Percentiles rank a stretch among this genome's conserved stretches.
Conservation (phyloP, 2,113 vertebrate genomes). For the Marmota monax region DNA sequence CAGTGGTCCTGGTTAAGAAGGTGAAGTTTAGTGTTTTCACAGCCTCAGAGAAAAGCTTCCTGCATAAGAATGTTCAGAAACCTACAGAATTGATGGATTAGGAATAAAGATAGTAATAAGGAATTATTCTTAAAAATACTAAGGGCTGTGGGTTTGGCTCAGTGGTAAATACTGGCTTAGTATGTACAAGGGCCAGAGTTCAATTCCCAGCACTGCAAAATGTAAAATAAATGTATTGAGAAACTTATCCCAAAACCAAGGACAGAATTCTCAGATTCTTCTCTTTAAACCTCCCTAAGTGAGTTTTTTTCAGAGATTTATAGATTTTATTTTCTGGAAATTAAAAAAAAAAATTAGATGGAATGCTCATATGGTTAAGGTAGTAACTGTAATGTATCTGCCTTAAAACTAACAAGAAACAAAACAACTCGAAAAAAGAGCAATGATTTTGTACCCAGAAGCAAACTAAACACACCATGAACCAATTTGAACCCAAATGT, state of each 20-base stretch:
- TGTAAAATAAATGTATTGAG: not conserved
- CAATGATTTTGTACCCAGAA: conserved; percentile 40
- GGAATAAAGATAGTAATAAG: conserved; percentile 34
- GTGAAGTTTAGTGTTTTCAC: not conserved
- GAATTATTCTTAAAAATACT: not conserved
- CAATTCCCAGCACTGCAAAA: too few species aligned
- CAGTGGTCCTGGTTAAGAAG: not conserved
- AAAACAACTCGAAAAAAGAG: conserved; percentile 52
- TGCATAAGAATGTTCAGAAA: not conserved
- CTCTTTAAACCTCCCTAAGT: not conserved
- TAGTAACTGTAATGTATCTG: conserved; percentile 41
- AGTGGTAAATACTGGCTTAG: too few species aligned
- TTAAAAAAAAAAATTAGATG: conserved; percentile 33
- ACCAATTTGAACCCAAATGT: conserved; percentile 57
- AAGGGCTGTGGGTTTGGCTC: too few species aligned
- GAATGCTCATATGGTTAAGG: conserved; percentile 46
- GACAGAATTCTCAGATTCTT: conserved; percentile 20
- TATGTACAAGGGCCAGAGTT: too few species aligned
- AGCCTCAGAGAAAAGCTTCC: not conserved
- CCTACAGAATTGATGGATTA: not conserved
- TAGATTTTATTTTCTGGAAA: conserved; percentile 57
- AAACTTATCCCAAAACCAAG: not conserved
- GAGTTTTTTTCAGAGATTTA: not conserved
- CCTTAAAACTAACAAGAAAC: conserved; percentile 62
- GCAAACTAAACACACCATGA: conserved; percentile 20